Conservation (phyloP, 2,888 invertebrate genomes). For the Epinotia nisella region DNA sequence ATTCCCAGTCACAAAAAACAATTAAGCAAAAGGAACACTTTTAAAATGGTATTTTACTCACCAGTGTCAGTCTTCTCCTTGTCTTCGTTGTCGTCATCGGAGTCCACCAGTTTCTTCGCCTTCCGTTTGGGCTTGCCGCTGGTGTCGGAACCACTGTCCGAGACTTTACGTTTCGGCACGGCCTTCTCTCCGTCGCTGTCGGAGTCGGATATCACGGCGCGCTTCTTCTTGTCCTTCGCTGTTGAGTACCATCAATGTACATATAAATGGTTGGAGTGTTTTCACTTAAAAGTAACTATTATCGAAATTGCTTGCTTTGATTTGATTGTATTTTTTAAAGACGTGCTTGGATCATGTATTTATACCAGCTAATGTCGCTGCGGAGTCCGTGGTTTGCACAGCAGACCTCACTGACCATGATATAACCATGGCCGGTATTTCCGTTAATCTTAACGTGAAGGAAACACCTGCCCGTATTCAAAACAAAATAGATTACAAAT, state of each 20-base stretch:
- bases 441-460: too few relatives aligned
- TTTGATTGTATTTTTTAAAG: too few relatives aligned
- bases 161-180: constrained; percentile 70
- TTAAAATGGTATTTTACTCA: constrained; percentile 47
- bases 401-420: too few relatives aligned
- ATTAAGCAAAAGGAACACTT: neutral
- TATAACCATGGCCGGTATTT: too few relatives aligned
- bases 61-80: constrained; percentile 71
- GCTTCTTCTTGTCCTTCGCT: constrained; percentile 72
- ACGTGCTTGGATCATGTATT: too few relatives aligned
- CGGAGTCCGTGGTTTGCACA: too few relatives aligned
- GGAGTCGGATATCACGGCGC: constrained; percentile 80
- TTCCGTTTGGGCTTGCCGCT: constrained; percentile 78
- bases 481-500: too few relatives aligned
- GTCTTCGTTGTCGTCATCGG: constrained; percentile 86
- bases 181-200: constrained; percentile 73
- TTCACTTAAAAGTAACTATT: too few relatives aligned
- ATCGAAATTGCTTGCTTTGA: too few relatives aligned
- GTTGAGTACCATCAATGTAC: neutral
- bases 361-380: too few relatives aligned
- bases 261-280: neutral
- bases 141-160: constrained; percentile 77
- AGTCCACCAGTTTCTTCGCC: constrained; percentile 86
- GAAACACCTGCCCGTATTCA: too few relatives aligned
- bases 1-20: neutral